Conservation (phyloP, 1,140 invertebrate species). For the Tetranychus cinnabarinus region DNA sequence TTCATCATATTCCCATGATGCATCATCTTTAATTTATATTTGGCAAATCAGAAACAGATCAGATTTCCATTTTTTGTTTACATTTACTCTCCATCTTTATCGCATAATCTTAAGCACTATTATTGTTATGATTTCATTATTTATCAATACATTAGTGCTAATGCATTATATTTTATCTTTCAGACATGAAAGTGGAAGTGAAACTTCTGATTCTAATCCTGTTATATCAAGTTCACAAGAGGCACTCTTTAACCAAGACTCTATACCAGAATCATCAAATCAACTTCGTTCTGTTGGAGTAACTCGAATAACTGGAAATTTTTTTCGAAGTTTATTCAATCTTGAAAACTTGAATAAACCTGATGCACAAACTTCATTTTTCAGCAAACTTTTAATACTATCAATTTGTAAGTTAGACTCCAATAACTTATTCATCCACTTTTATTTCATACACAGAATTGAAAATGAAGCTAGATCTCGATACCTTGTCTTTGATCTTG, state of each 20-base stretch:
- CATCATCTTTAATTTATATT: not conserved
- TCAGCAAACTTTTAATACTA: not conserved
- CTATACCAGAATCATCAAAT: too few species aligned
- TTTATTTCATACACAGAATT: not conserved
- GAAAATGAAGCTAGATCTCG: not conserved
- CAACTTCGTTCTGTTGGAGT: not conserved
- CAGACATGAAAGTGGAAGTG: not conserved
- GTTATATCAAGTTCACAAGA: not conserved
- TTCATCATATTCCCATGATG: not conserved
- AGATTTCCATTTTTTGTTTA: not conserved
- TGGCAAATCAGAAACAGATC: not conserved
- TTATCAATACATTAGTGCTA: too few species aligned
- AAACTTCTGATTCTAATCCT: not conserved
- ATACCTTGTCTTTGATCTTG: not conserved
- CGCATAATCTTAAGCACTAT: too few species aligned
- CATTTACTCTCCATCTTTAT: not conserved
- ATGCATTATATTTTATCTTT: too few species aligned
- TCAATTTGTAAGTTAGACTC: not conserved
- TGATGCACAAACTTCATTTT: not conserved
- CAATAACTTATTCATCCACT: too few species aligned
- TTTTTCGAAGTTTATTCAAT: not conserved
- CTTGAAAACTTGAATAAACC: not conserved
- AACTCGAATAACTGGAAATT: not conserved
- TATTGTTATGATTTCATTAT: too few species aligned
- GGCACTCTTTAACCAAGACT: not conserved